Conservation (phyloP, 2,113 vertebrate species). For the Hassar affinis region DNA sequence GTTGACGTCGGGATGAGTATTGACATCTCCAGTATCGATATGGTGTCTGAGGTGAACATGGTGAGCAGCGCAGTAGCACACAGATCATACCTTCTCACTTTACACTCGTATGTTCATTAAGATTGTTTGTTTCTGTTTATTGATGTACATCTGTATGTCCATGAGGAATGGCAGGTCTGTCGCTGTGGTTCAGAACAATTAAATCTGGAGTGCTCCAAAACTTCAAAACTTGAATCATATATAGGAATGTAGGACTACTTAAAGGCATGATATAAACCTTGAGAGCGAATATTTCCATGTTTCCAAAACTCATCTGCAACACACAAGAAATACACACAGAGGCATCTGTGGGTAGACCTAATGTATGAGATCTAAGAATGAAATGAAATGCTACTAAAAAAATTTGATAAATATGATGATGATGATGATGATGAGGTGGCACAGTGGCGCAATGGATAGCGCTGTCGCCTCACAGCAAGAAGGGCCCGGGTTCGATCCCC, state of each 20-base stretch:
- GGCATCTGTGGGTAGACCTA: not conserved
- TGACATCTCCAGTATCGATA: conserved; percentile 89
- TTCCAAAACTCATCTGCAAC: not conserved
- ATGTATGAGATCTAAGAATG: not conserved
- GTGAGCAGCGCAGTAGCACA: conserved; percentile 73
- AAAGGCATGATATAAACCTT: not conserved
- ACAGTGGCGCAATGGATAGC: too few relatives aligned
- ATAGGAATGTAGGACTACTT: too few relatives aligned
- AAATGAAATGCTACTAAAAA: not conserved
- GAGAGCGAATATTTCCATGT: too few relatives aligned
- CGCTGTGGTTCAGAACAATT: not conserved
- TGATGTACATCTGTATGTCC: not conserved
- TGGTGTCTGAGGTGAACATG: conserved; percentile 96
- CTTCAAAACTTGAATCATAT: not conserved
- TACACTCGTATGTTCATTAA: not conserved
- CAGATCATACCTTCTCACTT: not conserved
- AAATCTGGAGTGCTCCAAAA: not conserved
- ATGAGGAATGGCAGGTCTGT: not conserved
- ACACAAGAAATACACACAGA: not conserved
- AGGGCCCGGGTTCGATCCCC: too few relatives aligned
- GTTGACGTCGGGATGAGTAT: conserved; percentile 93
- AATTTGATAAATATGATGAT: not conserved
- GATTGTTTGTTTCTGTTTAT: not conserved
- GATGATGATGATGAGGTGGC: not conserved
- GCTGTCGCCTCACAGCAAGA: too few relatives aligned